These are phyloP conservation scores for Orientallactaga sibirica DNA, from an alignment of 2,797 vertebrate genomes.

Conservation along the genomic window DNA sequence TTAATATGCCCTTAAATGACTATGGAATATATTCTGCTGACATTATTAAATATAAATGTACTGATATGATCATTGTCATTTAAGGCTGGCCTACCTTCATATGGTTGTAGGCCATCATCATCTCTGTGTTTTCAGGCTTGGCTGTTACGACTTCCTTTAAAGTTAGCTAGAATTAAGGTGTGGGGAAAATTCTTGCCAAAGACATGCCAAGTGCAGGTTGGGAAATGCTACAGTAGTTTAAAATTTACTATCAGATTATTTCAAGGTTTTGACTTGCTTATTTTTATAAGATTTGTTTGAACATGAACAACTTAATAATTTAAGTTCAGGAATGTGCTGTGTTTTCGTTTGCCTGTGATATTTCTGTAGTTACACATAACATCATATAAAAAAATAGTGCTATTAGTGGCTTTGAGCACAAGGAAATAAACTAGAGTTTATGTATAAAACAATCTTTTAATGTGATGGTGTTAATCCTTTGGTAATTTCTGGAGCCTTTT, in stretches of 20 bases:
- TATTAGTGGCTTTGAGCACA: slow-evolving; percentile 64
- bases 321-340: slow-evolving; percentile 67
- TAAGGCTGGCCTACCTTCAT: neutral
- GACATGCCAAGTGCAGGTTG: slow-evolving; percentile 70
- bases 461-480: slow-evolving; percentile 13
- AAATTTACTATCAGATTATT: slow-evolving; percentile 71
- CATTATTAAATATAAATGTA: slow-evolving; percentile 58
- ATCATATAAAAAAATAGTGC: slow-evolving; percentile 57
- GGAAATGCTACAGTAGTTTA: slow-evolving; percentile 63
- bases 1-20: slow-evolving; percentile 50
- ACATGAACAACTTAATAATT: slow-evolving; percentile 72
- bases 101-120: slow-evolving; percentile 57
- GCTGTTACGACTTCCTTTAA: slow-evolving; percentile 60
- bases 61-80: slow-evolving; percentile 56
- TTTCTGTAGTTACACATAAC: slow-evolving; percentile 56
- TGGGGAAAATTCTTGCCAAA: slow-evolving; percentile 71
- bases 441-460: neutral
- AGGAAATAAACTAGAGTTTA: slow-evolving; percentile 38
- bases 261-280: slow-evolving; percentile 70
- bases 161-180: slow-evolving; percentile 76
- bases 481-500: slow-evolving; percentile 20
- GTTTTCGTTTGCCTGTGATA: slow-evolving; percentile 60
- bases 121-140: slow-evolving; percentile 56
- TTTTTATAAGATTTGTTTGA: slow-evolving; percentile 73
- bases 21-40: slow-evolving; percentile 45